Evolutionary conservation across 35 echinoderm and acorn worm species (phyloP).

Genomic region (Anneissia japonica): DNA sequence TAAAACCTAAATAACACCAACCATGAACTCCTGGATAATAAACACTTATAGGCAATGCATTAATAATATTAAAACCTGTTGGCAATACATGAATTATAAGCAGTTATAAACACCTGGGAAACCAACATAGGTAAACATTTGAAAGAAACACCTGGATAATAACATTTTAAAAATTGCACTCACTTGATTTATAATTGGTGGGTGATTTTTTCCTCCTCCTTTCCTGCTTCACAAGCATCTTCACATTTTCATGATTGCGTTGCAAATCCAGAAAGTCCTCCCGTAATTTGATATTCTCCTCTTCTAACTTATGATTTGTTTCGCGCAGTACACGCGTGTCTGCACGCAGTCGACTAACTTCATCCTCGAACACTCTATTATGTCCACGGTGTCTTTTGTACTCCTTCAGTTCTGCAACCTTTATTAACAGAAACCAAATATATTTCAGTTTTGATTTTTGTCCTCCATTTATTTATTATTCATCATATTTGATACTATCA

Average conservation of each 20-base stretch:
- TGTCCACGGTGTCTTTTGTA: not conserved
- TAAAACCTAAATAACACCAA: too few relatives aligned
- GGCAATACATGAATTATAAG: too few relatives aligned
- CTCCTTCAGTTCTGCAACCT: not conserved
- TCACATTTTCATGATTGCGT: not conserved
- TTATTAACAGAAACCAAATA: too few relatives aligned
- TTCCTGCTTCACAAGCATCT: not conserved
- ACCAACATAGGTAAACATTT: too few relatives aligned
- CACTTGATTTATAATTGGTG: not conserved
- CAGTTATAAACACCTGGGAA: too few relatives aligned
- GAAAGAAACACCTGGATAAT: too few relatives aligned
- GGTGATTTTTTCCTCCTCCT: not conserved
- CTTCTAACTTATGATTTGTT: not conserved
- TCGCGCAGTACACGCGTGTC: not conserved
- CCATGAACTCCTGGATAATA: too few relatives aligned
- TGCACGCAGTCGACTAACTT: not conserved
- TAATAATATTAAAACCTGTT: too few relatives aligned
- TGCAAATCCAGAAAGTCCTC: not conserved
- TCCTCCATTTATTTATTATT: too few relatives aligned
- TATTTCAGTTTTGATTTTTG: too few relatives aligned
- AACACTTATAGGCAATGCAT: too few relatives aligned
- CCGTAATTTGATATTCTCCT: not conserved
- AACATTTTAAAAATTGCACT: not conserved
- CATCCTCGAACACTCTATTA: constrained; percentile 4
- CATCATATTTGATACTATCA: too few relatives aligned